phyloP scores from a whole-genome alignment of 2,797 vertebrate genomes.

The Melanotaenia maccullochi region DNA sequence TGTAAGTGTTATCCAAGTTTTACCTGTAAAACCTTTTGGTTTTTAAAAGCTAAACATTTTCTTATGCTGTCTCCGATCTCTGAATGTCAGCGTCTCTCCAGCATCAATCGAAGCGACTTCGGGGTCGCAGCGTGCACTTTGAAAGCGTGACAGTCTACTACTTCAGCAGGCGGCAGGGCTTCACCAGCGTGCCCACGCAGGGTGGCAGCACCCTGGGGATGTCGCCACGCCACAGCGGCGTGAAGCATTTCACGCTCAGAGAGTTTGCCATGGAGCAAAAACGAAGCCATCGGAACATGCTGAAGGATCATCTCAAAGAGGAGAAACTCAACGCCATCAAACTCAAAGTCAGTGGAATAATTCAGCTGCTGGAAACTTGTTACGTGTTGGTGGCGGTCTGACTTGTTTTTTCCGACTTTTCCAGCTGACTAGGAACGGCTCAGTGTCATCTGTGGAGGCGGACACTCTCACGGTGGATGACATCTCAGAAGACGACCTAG shows the following conservation, averaged over 20 bases:
- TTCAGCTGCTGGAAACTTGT: too few species aligned
- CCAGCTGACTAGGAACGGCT: constrained; percentile 93
- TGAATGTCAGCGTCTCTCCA: constrained; percentile 86
- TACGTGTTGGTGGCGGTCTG: neutral
- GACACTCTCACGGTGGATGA: constrained; percentile 91
- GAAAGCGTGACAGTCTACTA: constrained; percentile 96
- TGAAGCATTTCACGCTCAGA: constrained; percentile 89
- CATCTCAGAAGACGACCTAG: constrained; percentile 94
- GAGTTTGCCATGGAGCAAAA: constrained; percentile 94
- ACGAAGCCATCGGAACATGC: constrained; percentile 88
- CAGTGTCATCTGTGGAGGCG: constrained; percentile 89
- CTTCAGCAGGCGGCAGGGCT: constrained; percentile 92
- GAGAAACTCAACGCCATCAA: constrained; percentile 93
- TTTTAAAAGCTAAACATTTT: too few species aligned
- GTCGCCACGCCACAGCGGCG: constrained; percentile 90
- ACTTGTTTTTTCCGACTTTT: constrained; percentile 11
- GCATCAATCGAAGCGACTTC: constrained; percentile 88
- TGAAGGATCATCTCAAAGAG: constrained; percentile 91
- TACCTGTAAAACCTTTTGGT: too few species aligned
- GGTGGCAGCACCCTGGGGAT: constrained; percentile 94
- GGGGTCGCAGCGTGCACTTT: constrained; percentile 91
- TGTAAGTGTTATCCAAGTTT: too few species aligned
- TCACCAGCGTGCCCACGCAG: constrained; percentile 95
- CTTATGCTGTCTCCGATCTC: neutral
- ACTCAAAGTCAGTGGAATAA: constrained; percentile 84